These are phyloP conservation scores for Sebastolobus altivelis DNA, from an alignment of 2,797 vertebrate species.

Conservation along the genomic window DNA sequence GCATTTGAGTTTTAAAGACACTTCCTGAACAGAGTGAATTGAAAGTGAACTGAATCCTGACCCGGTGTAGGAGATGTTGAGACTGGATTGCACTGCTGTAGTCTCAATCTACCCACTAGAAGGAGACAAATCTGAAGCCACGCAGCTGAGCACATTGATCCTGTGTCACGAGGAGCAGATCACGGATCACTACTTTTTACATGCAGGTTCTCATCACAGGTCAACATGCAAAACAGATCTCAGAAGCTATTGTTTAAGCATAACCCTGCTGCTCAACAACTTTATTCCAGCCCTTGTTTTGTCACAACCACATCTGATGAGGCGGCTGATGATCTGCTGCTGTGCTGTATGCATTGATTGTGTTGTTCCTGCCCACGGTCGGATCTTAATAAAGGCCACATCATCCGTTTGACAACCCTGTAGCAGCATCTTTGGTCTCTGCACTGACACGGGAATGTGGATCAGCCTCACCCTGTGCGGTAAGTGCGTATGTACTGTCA, in stretches of 20 bases:
- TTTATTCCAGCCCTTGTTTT: slow-evolving; percentile 28
- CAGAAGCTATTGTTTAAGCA: slow-evolving; percentile 23
- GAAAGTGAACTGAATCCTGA: slow-evolving; percentile 12
- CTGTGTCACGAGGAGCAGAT: slow-evolving; percentile 9
- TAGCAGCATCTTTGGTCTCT: slow-evolving; percentile 53
- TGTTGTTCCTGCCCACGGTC: slow-evolving; percentile 41
- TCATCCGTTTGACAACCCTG: slow-evolving; percentile 57
- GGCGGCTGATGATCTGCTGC: slow-evolving; percentile 17
- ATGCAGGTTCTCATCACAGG: slow-evolving; percentile 29
- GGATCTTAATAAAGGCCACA: slow-evolving; percentile 62
- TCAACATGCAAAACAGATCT: slow-evolving; percentile 31
- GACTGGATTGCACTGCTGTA: slow-evolving; percentile 18
- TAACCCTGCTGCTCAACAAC: slow-evolving; percentile 26
- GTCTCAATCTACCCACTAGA: slow-evolving; percentile 65
- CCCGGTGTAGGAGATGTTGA: background rate
- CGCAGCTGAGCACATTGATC: slow-evolving; percentile 10
- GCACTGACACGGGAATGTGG: slow-evolving; percentile 67
- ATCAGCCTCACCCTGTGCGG: slow-evolving; percentile 58
- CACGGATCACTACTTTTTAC: slow-evolving; percentile 17
- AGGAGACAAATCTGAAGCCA: slow-evolving; percentile 69
- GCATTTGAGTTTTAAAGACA: slow-evolving; percentile 21
- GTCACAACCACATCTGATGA: slow-evolving; percentile 31
- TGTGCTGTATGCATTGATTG: slow-evolving; percentile 43
- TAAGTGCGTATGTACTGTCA: slow-evolving; percentile 21
- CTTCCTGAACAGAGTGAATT: slow-evolving; percentile 18